A percentile compares a stretch with the other conserved stretches of the same genome.
Conservation (phyloP, 1,140 invertebrate species). For the Pseudomyrmex gracilis region DNA sequence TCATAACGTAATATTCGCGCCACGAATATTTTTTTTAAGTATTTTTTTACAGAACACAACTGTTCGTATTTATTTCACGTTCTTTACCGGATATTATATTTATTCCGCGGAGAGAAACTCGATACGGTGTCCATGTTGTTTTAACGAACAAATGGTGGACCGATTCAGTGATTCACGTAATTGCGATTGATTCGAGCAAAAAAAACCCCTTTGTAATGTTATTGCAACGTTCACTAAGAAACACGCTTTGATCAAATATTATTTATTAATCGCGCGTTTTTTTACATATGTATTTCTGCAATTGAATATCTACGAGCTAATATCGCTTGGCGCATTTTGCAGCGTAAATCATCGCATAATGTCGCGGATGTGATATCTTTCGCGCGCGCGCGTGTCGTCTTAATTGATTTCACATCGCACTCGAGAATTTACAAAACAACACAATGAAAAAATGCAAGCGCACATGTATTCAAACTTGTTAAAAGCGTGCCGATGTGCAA, state of each 20-base stretch:
- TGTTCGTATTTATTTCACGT: background rate
- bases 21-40: background rate
- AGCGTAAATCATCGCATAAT: too few relatives aligned
- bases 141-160: background rate
- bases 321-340: background rate
- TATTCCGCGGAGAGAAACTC: background rate
- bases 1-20: background rate
- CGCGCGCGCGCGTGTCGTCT: background rate
- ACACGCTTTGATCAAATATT: constrained; percentile 11
- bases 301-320: background rate
- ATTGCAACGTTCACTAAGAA: background rate
- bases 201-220: background rate
- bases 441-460: background rate
- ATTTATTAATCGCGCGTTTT: constrained; percentile 9
- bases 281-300: background rate
- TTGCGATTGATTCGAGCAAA: background rate
- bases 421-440: constrained; percentile 8
- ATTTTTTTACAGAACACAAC: background rate
- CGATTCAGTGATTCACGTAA: constrained; percentile 4
- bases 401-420: background rate
- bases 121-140: background rate
- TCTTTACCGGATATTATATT: background rate
- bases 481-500: background rate
- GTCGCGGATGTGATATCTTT: too few relatives aligned
- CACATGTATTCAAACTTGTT: background rate